Base-by-base conservation (phyloP, 2,113 vertebrate genomes). In the Neotoma lepida region DNA sequence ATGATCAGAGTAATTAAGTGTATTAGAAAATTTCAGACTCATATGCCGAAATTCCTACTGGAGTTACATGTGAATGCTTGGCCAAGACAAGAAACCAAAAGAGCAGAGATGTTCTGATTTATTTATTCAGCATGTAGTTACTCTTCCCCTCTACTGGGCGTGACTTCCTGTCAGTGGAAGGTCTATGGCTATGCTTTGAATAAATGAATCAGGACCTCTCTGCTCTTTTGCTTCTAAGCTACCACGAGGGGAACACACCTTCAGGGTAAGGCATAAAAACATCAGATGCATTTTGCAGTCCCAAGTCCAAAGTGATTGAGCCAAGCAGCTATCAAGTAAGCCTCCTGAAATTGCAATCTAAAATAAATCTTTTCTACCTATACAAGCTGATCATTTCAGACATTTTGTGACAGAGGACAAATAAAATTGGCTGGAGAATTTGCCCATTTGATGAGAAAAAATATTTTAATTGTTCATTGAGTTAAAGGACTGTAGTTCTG, bases 191-290 rank as follows among this genome's bases (percentile, higher is more conserved):
- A 13, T 70, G 39, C 10, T 35, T 28, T 82, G 6, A 26, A 28
- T 54, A 56, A 14, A 9, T 41, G 4, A 64, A 18, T 12, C 7
- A 49, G 5, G 44, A 20, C 8, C 12, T 41, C 28, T 35, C 35
- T 54, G 17, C 9, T 58, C 4, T 24, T 51, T 7, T 51, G 10
- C 1, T 70, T 91, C 39, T 9, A 56, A 13, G 2, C 4, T 10
- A 33, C 22, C 30, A 70, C 30, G 18, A 61, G 9, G 9, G 8
- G 1, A 24, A 46, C 14, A 84, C 5, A 33, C 13, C 6, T 58
- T 33, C 28, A 39, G 7, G 1, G 1, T 1, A 80, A 56, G 1
- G 17, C 6, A 71, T 3, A 15, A 6, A 20, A 33, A 71, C 1
- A 4, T n/a, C 28, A 6, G 14, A 63, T 63, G 7, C 2, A 46